These are phyloP conservation scores for Deladenus siricidicola DNA, from an alignment of 2,888 invertebrate species.

Conservation along the genomic window DNA sequence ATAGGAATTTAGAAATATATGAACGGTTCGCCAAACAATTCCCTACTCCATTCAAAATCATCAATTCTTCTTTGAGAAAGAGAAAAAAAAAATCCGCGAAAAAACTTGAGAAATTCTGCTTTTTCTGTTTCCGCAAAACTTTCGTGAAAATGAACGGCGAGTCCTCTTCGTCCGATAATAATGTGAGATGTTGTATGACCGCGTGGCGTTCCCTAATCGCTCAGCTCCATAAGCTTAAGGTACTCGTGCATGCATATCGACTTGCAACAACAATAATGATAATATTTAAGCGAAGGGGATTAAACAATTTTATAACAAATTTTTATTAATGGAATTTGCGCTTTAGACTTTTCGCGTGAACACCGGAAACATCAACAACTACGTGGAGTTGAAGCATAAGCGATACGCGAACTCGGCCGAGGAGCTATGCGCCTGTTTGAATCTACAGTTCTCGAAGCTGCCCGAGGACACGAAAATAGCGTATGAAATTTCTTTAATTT, in stretches of 20 bases:
- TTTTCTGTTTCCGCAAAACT: background rate
- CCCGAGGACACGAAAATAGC: conserved; percentile 34
- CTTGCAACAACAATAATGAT: background rate
- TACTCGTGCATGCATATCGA: background rate
- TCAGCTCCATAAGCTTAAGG: conserved; percentile 17
- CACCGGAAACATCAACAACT: conserved; percentile 52
- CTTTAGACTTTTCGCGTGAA: conserved; percentile 41
- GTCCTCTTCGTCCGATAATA: conserved; percentile 27
- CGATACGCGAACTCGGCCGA: conserved; percentile 49
- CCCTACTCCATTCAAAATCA: too few relatives aligned
- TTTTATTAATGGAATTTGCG: background rate
- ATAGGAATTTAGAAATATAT: too few relatives aligned
- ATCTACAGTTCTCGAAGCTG: conserved; percentile 43
- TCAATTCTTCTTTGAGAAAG: too few relatives aligned
- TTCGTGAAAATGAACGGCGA: background rate
- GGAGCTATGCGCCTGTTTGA: conserved; percentile 49
- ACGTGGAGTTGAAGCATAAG: conserved; percentile 47
- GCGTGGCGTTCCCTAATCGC: conserved; percentile 24
- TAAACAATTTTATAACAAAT: background rate
- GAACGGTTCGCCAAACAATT: too few relatives aligned
- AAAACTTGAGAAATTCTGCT: background rate
- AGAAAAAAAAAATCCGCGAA: background rate
- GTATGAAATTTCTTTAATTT: conserved; percentile 22
- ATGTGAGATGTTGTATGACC: conserved; percentile 31
- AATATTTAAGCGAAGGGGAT: background rate